Percentiles rank a stretch among this genome's conserved stretches.
Evolutionary conservation across 2,888 invertebrate species (phyloP).

Genomic region (Tipula vernalis): DNA sequence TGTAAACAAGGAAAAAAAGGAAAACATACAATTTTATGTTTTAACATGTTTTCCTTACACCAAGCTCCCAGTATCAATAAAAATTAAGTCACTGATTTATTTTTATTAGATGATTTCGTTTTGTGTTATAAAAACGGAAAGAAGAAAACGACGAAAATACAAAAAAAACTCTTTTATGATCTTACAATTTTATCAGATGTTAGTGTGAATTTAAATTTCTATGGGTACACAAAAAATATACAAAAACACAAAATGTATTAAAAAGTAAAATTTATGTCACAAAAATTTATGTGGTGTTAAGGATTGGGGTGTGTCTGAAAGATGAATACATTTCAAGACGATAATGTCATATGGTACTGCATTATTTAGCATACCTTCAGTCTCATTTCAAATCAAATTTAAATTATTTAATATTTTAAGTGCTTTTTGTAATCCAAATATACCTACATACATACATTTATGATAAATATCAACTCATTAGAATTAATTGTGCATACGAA

Average conservation of each 20-base stretch:
- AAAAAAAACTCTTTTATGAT: not conserved
- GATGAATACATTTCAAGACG: not conserved
- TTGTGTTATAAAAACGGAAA: not conserved
- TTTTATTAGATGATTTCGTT: not conserved
- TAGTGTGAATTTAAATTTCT: not conserved
- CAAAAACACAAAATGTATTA: not conserved
- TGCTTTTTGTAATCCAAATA: not conserved
- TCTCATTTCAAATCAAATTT: not conserved
- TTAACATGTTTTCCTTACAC: not conserved
- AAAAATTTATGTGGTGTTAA: too few species aligned
- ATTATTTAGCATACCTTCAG: not conserved
- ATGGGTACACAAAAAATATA: too few species aligned
- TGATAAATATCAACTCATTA: not conserved
- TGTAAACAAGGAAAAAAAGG: not conserved
- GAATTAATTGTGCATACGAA: not conserved
- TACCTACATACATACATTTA: too few species aligned
- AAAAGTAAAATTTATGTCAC: not conserved
- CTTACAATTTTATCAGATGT: not conserved
- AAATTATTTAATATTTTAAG: not conserved
- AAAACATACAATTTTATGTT: not conserved
- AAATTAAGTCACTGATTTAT: not conserved
- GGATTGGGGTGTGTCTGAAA: not conserved
- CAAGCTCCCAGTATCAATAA: not conserved
- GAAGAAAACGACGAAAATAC: too few species aligned
- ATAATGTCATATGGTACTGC: not conserved